Base-by-base conservation (phyloP, 2,888 invertebrate species). In the Congeria kusceri region DNA sequence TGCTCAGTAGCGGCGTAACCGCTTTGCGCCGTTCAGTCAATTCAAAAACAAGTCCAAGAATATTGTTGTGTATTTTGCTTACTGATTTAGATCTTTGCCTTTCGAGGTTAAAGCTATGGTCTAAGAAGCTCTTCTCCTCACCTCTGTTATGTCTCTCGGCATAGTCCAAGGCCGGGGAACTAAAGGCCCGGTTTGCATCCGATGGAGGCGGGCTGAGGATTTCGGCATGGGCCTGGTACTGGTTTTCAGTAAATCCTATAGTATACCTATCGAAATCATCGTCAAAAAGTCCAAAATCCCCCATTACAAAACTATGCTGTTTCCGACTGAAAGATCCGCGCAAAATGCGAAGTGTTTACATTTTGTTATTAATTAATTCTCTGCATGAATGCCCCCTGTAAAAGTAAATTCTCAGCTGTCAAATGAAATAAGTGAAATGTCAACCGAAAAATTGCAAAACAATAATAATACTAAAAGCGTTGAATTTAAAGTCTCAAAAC, bases 171-270 rank as follows among this genome's bases (percentile, higher is more conserved):
- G 83, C 69, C 15, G 63, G 46, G 0, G 83, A 77, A n/a, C 39
- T 73, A 44, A 73, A 77, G 7, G 77, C 63, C 18, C 66, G 47
- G 0, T 49, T 61, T 39, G 61, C 69, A 3, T 77, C 76, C n/a
- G 69, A 65, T 1, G 79, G 77, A 3, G 79, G 63, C 1, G 83
- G 79, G 25, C 74, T 83, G 13, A 39, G 47, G 13, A 44, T 57
- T 11, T 65, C 62, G 5, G 46, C 39, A 0, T 64, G 23, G 13
- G 67, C 65, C 25, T 64, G 57, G 61, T 78, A 82, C 56, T 79
- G 76, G 63, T 77, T 79, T 53, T 79, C 79, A 1, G 83, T 83
- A 70, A 83, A 83, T 20, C 83, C 83, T 20, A 83, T 83, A n/a
- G 74, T 72, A 49, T 83, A 83, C 29, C 47, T 72, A 20, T 80